Evolutionary conservation across 2,888 invertebrate species (phyloP), one percentile per base, ranked within the genome.

Genomic region (Pandemis heparana): DNA sequence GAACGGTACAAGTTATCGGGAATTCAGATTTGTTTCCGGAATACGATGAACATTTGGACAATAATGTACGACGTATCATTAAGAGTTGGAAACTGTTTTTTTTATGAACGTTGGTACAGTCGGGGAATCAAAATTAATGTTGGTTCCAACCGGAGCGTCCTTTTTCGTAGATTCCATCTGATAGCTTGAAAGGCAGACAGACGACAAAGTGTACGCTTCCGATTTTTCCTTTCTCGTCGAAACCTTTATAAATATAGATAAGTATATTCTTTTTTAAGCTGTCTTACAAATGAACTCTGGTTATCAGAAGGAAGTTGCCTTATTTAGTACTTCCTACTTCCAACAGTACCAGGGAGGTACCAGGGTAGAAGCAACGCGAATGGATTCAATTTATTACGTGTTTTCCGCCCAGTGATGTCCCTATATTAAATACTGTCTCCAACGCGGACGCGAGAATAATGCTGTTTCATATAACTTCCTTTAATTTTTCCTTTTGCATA

Each of bases 381-480:
- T 18, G 32, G 62, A 73, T 73, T 63, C 62, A 68, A 73, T 73
- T 68, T 38, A 68, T 68, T 68, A 67, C 53, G 67, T 59, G 65
- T 18, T 64, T 43, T 43, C 67, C 66, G 43, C 67, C 53, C 18
- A 60, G 23, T 56, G 23, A 14, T 14, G n/a, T 39, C 12, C 62
- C 41, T 51, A 59, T 41, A 23, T 73, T 16, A 1, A 39, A 68
- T 68, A 38, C 63, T 62, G 56, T 32, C 8, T n/a, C 32, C 51
- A 12, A 41, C n/a, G 43, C 3, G 38, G n/a, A 51, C 16, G 43
- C 3, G 18, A 38, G 63, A 46, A 63, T 56, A 53, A 63, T 63
- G 51, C 51, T 14, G 18, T 18, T 61, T 61, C 16, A n/a, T 61
- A 39, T 39, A n/a, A n/a, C 16, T 9, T 61, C 8, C 16, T 38